Conservation (phyloP, 2,888 invertebrate genomes). For the Bursaphelenchus okinawaensis region DNA sequence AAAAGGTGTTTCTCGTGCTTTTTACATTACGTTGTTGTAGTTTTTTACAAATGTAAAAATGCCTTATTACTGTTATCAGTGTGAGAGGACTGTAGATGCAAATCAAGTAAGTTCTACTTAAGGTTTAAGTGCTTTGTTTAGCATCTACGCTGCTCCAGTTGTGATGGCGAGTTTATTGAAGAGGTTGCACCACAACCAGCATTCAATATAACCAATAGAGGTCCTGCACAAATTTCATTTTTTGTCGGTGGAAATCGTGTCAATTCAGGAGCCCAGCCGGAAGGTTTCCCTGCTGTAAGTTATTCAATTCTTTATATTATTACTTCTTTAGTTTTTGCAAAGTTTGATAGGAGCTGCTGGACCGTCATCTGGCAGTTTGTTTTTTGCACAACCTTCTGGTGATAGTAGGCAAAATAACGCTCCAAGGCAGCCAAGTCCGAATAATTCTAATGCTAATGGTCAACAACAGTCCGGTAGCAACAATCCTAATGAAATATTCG, state of each 20-base stretch:
- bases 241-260: neutral
- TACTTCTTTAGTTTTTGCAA: neutral
- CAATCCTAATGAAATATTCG: neutral
- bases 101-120: neutral
- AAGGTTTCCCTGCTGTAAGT: neutral
- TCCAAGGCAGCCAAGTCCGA: neutral
- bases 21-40: neutral
- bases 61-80: slow-evolving; percentile 8
- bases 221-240: neutral
- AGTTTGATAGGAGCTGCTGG: neutral
- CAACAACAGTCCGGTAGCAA: neutral
- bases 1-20: neutral
- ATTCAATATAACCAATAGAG: too few relatives aligned
- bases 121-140: neutral
- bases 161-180: slow-evolving; percentile 12
- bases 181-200: neutral
- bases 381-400: neutral
- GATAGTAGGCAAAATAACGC: too few relatives aligned
- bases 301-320: neutral
- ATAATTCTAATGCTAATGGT: neutral
- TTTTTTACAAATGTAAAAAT: neutral
- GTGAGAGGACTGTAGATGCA: slow-evolving; percentile 9
- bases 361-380: neutral
- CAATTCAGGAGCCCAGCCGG: neutral
- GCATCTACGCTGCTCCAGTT: slow-evolving; percentile 6